Conservation (phyloP, 2,113 vertebrate genomes). For the Oncorhynchus tshawytscha region DNA sequence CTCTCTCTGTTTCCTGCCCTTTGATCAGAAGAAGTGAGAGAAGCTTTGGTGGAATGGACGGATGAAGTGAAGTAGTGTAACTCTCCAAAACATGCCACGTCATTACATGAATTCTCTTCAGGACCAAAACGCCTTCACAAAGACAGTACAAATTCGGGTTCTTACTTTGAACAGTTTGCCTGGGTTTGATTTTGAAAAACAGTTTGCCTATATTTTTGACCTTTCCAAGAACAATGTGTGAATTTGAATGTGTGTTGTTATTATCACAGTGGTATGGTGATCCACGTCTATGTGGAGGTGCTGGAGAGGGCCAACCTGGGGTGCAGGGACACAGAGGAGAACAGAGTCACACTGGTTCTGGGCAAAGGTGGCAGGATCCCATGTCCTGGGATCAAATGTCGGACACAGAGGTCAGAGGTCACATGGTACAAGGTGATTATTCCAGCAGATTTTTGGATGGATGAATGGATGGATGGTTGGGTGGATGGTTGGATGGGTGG, state of each 20-base stretch:
- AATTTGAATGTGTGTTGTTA: not conserved
- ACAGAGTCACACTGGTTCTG: slow-evolving; percentile 37
- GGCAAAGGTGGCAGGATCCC: slow-evolving; percentile 48
- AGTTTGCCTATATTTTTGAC: too few species aligned
- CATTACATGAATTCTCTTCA: too few species aligned
- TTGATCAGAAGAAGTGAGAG: too few species aligned
- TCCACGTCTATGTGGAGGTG: slow-evolving; percentile 67
- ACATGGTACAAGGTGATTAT: slow-evolving; percentile 80
- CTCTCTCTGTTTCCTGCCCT: not conserved
- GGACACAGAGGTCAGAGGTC: slow-evolving; percentile 43
- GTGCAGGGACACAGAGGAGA: slow-evolving; percentile 54
- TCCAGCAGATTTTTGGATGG: too few species aligned
- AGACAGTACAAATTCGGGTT: not conserved
- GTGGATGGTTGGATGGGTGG: too few species aligned
- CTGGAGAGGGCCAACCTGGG: slow-evolving; percentile 49
- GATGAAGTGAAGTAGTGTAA: too few species aligned
- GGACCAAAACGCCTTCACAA: too few species aligned
- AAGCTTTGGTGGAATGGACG: too few species aligned
- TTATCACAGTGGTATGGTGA: not conserved
- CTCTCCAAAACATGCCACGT: too few species aligned
- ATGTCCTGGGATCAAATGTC: slow-evolving; percentile 78
- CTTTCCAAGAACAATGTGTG: not conserved
- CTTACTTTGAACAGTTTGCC: too few species aligned
- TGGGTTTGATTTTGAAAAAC: too few species aligned
- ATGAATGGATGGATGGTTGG: too few species aligned